Base-by-base conservation (phyloP, 2,797 vertebrate species). In the Eulemur albifrons region DNA sequence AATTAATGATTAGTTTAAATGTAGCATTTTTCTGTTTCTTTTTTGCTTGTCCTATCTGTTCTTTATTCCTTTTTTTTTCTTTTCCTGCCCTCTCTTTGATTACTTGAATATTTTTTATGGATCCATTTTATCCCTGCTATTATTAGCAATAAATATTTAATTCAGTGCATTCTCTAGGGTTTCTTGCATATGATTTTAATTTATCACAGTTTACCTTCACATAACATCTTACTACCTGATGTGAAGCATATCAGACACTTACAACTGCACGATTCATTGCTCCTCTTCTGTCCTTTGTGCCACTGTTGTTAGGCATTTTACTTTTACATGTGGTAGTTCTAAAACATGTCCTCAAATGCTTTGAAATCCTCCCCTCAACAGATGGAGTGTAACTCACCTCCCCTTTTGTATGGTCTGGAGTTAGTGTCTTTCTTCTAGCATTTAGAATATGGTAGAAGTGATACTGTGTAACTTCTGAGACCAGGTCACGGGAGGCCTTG, bases 221-320 rank as follows among this genome's bases (percentile, higher is more conserved):
- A 14, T 82, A 32, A 43, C 50, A 43, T 82, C 6, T n/a, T 15
- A 20, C 7, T 3, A n/a, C 40, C 18, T 23, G 27, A n/a, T 0
- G 2, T 45, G 38, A 18, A 32, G 18, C 43, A 11, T 18, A 21
- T 23, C 1, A 21, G 30, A 45, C 18, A 9, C 6, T 43, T 20
- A 20, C 1, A 1, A 18, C 2, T n/a, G 11, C 2, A 5, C 20
- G 2, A 12, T 63, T 18, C 23, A 11, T 40, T 80, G 17, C 8
- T 8, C 38, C 15, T 25, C 9, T 80, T 11, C 10, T 5, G 1
- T 63, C 12, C 59, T 63, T 35, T 17, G 6, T 61, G 57, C 30
- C 18, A 2, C 12, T 0, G 57, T 63, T 32, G 11, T 32, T 45
- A 54, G 21, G 17, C 17, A 9, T 23, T 63, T 63, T 13, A 7